phyloP scores from a whole-genome alignment of 2,797 vertebrate species.

The Tachyglossus aculeatus region DNA sequence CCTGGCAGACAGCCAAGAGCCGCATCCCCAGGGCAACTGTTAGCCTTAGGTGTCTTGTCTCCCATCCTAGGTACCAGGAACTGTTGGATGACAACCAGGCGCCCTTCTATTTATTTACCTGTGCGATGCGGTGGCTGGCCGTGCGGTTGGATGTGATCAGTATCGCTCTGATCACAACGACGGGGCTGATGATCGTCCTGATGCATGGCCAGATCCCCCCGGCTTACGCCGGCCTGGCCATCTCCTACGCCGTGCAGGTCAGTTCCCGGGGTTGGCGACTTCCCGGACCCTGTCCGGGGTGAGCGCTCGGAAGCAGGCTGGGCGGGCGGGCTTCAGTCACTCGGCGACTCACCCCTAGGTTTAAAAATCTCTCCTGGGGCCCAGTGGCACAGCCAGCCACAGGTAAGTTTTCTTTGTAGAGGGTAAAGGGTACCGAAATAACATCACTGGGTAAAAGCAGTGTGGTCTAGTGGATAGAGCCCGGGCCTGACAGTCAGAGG shows the following conservation, averaged over 20 bases:
- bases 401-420: too few species aligned
- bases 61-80: slow-evolving; percentile 82
- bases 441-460: too few species aligned
- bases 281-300: background rate
- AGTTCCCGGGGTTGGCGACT: background rate
- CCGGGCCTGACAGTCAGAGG: too few species aligned
- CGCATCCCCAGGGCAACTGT: too few species aligned
- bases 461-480: too few species aligned
- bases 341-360: background rate
- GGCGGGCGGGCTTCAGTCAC: background rate
- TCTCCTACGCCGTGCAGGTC: slow-evolving; percentile 92
- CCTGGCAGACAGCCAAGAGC: too few species aligned
- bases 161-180: slow-evolving; percentile 87
- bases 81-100: slow-evolving; percentile 90
- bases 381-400: too few species aligned
- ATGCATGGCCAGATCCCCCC: slow-evolving; percentile 90
- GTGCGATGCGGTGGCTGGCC: slow-evolving; percentile 92
- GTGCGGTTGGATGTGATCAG: slow-evolving; percentile 90
- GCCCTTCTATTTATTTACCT: slow-evolving; percentile 88
- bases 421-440: too few species aligned
- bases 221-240: slow-evolving; percentile 88
- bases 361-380: too few species aligned
- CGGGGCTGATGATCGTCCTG: slow-evolving; percentile 88
- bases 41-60: background rate
- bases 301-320: background rate